Base-by-base conservation (phyloP, 2,888 invertebrate species). In the Mystacides longicornis region DNA sequence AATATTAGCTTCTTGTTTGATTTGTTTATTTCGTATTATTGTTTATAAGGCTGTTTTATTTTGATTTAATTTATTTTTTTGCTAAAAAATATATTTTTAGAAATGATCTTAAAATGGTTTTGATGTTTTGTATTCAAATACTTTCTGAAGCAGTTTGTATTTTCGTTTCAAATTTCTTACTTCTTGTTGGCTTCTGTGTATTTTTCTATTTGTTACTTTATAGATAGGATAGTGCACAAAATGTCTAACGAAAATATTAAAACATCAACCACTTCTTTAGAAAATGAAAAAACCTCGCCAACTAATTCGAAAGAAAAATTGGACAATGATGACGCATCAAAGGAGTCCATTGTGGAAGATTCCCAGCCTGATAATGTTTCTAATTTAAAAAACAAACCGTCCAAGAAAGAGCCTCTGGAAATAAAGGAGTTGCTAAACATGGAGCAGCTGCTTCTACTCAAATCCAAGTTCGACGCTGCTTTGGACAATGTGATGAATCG, bases 401-500 rank as follows among this genome's bases (percentile, higher is more conserved):
- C n/a, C n/a, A n/a, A n/a, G n/a, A n/a, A n/a, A n/a, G n/a, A n/a
- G 37, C 3, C 16, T 3, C 37, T 16, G 37, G 37, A 37, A 7
- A 37, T n/a, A 16, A 33, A 76, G 59, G 73, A 77, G 54, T 65
- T 72, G 5, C 70, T 78, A 58, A 71, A 72, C 42, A 72, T 72
- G 63, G 54, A 61, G 2, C 75, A 80, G 62, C 70, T 81, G 69
- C 58, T 70, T 14, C 72, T 71, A 59, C 67, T 81, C 27, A 72
- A 74, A 57, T 69, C 74, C 21, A 71, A 69, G 1, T 81, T 81
- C 62, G 68, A 74, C 48, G 63, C 64, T 5, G 71, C 76, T 1
- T 70, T 72, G 48, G 67, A 65, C 21, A 71, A 73, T 53, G 72
- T 71, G 62, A 63, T 81, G 63, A 65, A 72, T 23, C 70, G 71